phyloP scores from a whole-genome alignment of 2,888 invertebrate species.

The Steinernema hermaphroditum region DNA sequence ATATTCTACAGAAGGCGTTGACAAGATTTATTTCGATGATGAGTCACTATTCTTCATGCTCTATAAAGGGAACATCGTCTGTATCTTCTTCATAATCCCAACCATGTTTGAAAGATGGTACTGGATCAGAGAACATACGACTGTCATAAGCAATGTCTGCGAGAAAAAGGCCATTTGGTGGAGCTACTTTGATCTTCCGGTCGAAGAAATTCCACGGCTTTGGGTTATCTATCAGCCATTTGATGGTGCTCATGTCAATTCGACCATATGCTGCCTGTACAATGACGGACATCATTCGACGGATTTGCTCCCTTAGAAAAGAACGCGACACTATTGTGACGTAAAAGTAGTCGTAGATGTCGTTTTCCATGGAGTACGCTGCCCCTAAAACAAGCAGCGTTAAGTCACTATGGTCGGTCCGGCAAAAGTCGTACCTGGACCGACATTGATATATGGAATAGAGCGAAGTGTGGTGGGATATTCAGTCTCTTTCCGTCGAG shows the following conservation, averaged over 20 bases:
- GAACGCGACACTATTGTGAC: constrained; percentile 52
- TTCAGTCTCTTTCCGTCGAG: constrained; percentile 44
- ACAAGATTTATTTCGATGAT: no score
- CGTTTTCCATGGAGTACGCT: constrained; percentile 44
- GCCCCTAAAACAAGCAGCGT: constrained; percentile 39
- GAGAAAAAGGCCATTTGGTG: constrained; percentile 53
- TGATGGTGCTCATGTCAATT: constrained; percentile 38
- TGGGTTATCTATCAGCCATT: constrained; percentile 54
- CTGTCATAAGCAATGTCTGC: constrained; percentile 58
- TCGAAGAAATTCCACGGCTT: constrained; percentile 49
- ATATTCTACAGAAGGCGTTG: no score
- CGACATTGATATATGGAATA: constrained; percentile 30
- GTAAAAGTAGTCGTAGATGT: constrained; percentile 57
- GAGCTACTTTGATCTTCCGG: constrained; percentile 45
- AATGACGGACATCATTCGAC: constrained; percentile 57
- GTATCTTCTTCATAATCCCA: constrained; percentile 43
- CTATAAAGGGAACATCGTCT: no score
- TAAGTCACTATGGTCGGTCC: background rate
- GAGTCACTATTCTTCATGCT: no score
- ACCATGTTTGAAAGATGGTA: constrained; percentile 48
- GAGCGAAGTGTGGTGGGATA: constrained; percentile 44
- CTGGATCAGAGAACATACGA: constrained; percentile 47
- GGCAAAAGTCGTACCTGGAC: background rate
- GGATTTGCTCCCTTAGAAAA: constrained; percentile 59
- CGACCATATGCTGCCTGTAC: constrained; percentile 47